Conservation (phyloP, 1,140 invertebrate genomes). For the Diabrotica undecimpunctata region DNA sequence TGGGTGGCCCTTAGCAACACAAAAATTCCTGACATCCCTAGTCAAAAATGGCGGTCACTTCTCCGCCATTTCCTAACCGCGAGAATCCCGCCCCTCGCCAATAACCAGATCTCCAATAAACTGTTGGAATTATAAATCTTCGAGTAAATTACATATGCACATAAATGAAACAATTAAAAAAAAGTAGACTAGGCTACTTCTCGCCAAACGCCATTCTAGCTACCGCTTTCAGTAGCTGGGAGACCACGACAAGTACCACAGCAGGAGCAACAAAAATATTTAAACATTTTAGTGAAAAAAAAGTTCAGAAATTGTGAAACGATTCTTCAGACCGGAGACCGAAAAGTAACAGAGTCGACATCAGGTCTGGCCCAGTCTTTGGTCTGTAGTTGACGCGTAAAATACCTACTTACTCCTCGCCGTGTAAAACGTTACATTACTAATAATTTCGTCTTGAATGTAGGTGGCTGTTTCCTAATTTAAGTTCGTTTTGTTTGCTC, state of each 20-base stretch:
- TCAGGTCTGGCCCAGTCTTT: slow-evolving; percentile 18
- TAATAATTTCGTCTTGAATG: slow-evolving; percentile 19
- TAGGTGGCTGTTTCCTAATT: slow-evolving; percentile 22
- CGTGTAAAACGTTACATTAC: slow-evolving; percentile 17
- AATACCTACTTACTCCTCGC: background rate
- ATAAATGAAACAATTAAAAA: slow-evolving; percentile 12
- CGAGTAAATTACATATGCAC: slow-evolving; percentile 12
- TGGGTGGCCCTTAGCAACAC: background rate
- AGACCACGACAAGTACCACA: background rate
- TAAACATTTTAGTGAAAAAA: background rate
- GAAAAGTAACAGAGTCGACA: slow-evolving; percentile 14
- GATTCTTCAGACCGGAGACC: slow-evolving; percentile 13
- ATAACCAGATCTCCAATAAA: slow-evolving; percentile 9
- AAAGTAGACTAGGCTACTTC: slow-evolving; percentile 16
- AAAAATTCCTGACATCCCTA: slow-evolving; percentile 10
- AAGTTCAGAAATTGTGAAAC: slow-evolving; percentile 21
- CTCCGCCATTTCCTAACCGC: slow-evolving; percentile 15
- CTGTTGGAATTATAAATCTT: slow-evolving; percentile 4
- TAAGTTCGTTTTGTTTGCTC: slow-evolving; percentile 21
- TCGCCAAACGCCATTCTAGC: slow-evolving; percentile 3
- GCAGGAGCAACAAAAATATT: no score
- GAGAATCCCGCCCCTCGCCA: slow-evolving; percentile 8
- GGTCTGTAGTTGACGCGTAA: slow-evolving; percentile 6
- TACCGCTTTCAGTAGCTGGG: background rate
- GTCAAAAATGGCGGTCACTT: slow-evolving; percentile 12